Percentiles rank a stretch among this genome's conserved stretches.
These are phyloP conservation scores for Mus spicilegus DNA, from an alignment of 2,113 vertebrate genomes.

Conservation along the genomic window DNA sequence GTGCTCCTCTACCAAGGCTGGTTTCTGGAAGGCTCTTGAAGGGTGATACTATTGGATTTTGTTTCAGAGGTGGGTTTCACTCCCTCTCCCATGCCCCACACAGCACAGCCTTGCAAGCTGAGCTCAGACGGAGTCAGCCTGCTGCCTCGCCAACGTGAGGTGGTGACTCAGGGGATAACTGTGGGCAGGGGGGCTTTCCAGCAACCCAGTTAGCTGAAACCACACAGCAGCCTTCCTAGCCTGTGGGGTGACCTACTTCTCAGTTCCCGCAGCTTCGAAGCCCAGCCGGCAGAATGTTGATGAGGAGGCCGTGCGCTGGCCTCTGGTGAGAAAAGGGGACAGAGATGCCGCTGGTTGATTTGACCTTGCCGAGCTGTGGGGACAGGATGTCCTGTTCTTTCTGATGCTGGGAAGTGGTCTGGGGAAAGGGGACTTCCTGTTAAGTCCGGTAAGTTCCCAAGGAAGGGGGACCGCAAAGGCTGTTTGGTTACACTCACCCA, in stretches of 20 bases:
- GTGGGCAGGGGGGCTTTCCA: slow-evolving; percentile 75
- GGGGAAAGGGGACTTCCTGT: not conserved
- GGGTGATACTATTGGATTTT: not conserved
- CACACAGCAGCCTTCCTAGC: slow-evolving; percentile 47
- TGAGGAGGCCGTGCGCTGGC: not conserved
- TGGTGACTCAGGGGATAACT: slow-evolving; percentile 38
- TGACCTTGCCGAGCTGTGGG: not conserved
- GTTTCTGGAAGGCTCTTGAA: not conserved
- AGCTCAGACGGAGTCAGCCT: not conserved
- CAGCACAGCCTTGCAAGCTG: rapidly evolving
- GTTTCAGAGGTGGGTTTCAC: not conserved
- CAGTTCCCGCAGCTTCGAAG: slow-evolving; percentile 6
- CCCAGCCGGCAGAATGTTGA: not conserved
- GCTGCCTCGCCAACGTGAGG: not conserved
- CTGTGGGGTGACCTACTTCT: slow-evolving; percentile 66
- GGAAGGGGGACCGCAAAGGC: not conserved
- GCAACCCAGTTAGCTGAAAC: slow-evolving; percentile 66
- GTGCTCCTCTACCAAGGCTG: not conserved
- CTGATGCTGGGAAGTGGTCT: not conserved
- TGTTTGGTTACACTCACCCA: rapidly evolving
- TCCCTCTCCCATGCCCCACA: not conserved
- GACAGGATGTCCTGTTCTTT: not conserved
- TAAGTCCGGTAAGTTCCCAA: rapidly evolving
- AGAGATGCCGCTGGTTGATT: not conserved
- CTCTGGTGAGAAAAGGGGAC: slow-evolving; percentile 58